Conservation (phyloP, 2,113 vertebrate genomes). For the Corythaixoides concolor region DNA sequence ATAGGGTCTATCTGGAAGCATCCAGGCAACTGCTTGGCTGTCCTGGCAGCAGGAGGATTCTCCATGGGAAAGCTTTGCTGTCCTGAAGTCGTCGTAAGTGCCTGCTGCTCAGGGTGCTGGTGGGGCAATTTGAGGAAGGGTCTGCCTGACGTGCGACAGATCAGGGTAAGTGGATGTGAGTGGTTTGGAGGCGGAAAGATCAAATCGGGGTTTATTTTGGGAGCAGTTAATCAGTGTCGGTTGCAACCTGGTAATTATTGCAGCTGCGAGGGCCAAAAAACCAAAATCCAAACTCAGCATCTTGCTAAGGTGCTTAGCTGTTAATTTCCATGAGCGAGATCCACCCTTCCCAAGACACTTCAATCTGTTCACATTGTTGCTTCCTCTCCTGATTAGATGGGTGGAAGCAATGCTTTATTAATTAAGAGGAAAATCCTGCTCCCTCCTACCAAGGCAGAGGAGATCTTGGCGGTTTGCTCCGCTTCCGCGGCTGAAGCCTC, state of each 20-base stretch:
- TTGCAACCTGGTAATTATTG: conserved; percentile 28
- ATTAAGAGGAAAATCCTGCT: neutral
- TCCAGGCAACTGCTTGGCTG: neutral
- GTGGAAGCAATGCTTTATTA: conserved; percentile 36
- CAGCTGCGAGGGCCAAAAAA: conserved; percentile 9
- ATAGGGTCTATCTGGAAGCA: neutral
- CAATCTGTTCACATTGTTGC: neutral
- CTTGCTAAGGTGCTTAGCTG: conserved; percentile 47
- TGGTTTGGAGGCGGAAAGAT: neutral
- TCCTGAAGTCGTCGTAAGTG: rapidly evolving
- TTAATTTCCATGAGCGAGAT: conserved; percentile 33
- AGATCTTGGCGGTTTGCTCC: neutral
- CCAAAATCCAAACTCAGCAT: conserved; percentile 20
- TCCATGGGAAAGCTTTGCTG: neutral
- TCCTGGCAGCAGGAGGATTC: neutral
- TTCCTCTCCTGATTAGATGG: conserved; percentile 12
- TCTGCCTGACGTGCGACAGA: rapidly evolving
- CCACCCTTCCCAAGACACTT: conserved; percentile 30
- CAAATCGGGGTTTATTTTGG: conserved; percentile 16
- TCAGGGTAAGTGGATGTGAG: neutral
- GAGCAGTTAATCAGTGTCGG: neutral
- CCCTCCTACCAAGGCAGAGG: neutral
- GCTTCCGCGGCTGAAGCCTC: neutral
- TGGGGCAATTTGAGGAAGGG: neutral
- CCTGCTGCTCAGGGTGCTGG: neutral